Base-by-base conservation (phyloP, 2,888 invertebrate species). In the Lottia scabra region DNA sequence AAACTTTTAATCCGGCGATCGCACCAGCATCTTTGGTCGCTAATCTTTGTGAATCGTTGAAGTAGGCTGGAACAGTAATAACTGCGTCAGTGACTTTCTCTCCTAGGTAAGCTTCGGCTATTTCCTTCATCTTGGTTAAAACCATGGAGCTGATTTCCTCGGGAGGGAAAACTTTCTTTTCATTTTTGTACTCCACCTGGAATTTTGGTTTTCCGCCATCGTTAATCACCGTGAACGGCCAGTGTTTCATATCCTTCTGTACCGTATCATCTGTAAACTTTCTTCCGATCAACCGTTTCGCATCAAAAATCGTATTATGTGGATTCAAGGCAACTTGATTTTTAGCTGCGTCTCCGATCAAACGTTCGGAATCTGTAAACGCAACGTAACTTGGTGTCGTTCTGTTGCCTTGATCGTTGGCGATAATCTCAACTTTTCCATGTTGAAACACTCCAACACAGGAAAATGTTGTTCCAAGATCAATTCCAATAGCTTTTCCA, bases 141-240 rank as follows among this genome's bases (percentile, higher is more conserved):
- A 96, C 95, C 96, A 96, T 96, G 63, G 96, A 95, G 87, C 94
- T 94, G 80, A 96, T 93, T 91, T 96, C 96, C 90, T 96, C 96
- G 0, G 96, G 95, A 90, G 94, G 94, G 91, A 96, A 96, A 19
- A 92, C 92, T 89, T 96, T 97, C 75, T 91, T 91, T 90, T 96
- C 96, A 63, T 95, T 96, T 88, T 96, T 96, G 91, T 78, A 82
- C 64, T 86, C 86, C 5, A 84, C 87, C 73, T 84, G 78, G 8
- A 88, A 79, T 65, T 83, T 84, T 8, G 87, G 87, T 74, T 86
- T 87, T 15, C 77, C 78, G 2, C 68, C 74, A 27, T 70, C 74
- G 65, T 78, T 83, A 27, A 81, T 72, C 1, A 87, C 83, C 62
- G 74, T 80, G 70, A 86, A 87, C 19, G 86, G 83, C 85, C 85